Base-by-base conservation (phyloP, 2,113 vertebrate genomes). In the Chaenogobius annularis region DNA sequence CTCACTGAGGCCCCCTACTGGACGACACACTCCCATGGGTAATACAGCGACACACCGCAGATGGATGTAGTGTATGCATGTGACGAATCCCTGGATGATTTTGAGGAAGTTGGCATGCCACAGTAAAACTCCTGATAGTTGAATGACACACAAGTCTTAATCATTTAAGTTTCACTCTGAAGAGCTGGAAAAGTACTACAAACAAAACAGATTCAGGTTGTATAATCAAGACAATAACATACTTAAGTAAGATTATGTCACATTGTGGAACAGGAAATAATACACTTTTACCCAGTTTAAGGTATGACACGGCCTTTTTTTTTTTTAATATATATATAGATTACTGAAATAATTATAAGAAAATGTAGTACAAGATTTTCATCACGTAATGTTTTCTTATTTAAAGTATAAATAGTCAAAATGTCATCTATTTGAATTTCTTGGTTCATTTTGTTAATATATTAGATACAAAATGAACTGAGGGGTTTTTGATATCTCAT, bases 1-100 rank as follows among this genome's bases (percentile, higher is more conserved):
- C 83, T 91, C 90, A 87, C 87, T 91, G 89, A 84, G 88, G 83
- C 86, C 85, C 66, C 77, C 85, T 79, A 69, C 83, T 77, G 90
- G 89, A 92, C 62, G 88, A 83, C 84, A 83, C 75, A 74, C 82
- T 17, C 20, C 78, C 8, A 83, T 73, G 35, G 89, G 87, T 90
- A 88, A 90, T 78, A 72, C 78, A 23, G 44, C 70, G 67, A 71
- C 5, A 48, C 55, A 68, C 68, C 68, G 74, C 70, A 70, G 26
- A 15, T 58, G 55, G 22, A 71, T 66, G 68, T 66, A 52, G 79
- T 0, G 26, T 71, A 20, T 71, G 73, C 31, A 14, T 35, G 61
- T 62, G 58, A 70, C 31, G 50, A 14, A 8, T 22, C 11, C 43
- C 12, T 66, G 17, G 37, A 63, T 20, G 7, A 3, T 62, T 1